phyloP scores from a whole-genome alignment of 2,888 invertebrate species.

The Sphecodes monilicornis region DNA sequence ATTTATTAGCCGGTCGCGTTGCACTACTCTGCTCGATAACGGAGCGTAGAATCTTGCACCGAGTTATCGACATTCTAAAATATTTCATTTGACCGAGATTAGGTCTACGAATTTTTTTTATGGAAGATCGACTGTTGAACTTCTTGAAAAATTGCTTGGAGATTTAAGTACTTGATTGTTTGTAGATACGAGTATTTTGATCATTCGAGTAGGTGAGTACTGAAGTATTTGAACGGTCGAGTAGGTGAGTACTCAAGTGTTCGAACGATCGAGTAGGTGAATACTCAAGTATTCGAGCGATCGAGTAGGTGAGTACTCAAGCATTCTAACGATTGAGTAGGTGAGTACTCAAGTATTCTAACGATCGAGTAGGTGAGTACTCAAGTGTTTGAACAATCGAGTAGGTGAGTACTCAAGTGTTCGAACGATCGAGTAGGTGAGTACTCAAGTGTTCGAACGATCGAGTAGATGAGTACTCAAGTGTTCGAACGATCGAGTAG shows the following conservation, averaged over 20 bases:
- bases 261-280: neutral
- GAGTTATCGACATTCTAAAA: neutral
- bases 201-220: too few relatives aligned
- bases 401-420: too few relatives aligned
- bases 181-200: neutral
- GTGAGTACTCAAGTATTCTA: too few relatives aligned
- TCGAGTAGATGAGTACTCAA: too few relatives aligned
- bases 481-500: too few relatives aligned
- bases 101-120: too few relatives aligned
- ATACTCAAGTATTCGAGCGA: too few relatives aligned
- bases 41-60: neutral
- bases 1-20: slow-evolving; percentile 1
- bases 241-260: neutral
- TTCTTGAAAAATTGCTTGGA: neutral
- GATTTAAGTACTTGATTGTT: neutral
- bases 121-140: neutral
- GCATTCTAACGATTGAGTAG: too few relatives aligned
- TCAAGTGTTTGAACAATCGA: too few relatives aligned
- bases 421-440: neutral
- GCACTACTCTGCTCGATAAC: neutral
- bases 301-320: too few relatives aligned
- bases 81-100: neutral
- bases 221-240: neutral
- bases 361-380: too few relatives aligned
- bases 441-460: too few relatives aligned